Evolutionary conservation across 2,113 vertebrate genomes (phyloP).

Genomic region (Rostratula benghalensis): DNA sequence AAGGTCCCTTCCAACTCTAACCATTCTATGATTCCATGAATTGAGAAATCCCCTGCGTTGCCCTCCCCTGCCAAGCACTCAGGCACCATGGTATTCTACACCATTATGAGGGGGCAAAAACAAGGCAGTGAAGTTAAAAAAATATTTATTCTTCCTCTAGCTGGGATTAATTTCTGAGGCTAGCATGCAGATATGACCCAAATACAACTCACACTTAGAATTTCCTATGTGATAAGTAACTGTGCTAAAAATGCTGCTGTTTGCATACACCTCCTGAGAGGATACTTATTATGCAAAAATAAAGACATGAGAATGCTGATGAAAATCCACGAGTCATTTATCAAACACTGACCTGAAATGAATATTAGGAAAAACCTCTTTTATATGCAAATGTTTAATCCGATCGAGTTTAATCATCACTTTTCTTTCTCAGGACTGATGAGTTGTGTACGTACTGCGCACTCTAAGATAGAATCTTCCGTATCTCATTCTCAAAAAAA

Average conservation of each 20-base stretch:
- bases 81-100: accelerated
- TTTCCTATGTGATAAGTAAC: background rate
- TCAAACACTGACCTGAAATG: slow-evolving; percentile 62
- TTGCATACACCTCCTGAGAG: slow-evolving; percentile 27
- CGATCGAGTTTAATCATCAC: slow-evolving; percentile 34
- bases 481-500: background rate
- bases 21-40: background rate
- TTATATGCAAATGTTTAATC: slow-evolving; percentile 60
- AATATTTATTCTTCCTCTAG: background rate
- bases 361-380: slow-evolving; percentile 58
- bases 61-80: background rate
- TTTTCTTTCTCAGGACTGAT: background rate
- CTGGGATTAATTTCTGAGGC: slow-evolving; percentile 13
- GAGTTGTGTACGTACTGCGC: background rate
- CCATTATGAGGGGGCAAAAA: background rate
- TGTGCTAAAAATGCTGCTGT: background rate
- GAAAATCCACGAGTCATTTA: slow-evolving; percentile 54
- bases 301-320: slow-evolving; percentile 40
- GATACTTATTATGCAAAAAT: slow-evolving; percentile 39
- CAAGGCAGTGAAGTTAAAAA: background rate
- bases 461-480: background rate
- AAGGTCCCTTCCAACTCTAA: too few species aligned
- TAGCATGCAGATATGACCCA: background rate
- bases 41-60: background rate
- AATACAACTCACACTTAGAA: background rate